Percentiles rank a stretch among this genome's conserved stretches.
Evolutionary conservation across 2,113 vertebrate species (phyloP).

Genomic region (zebrafish (Danio rerio)): DNA sequence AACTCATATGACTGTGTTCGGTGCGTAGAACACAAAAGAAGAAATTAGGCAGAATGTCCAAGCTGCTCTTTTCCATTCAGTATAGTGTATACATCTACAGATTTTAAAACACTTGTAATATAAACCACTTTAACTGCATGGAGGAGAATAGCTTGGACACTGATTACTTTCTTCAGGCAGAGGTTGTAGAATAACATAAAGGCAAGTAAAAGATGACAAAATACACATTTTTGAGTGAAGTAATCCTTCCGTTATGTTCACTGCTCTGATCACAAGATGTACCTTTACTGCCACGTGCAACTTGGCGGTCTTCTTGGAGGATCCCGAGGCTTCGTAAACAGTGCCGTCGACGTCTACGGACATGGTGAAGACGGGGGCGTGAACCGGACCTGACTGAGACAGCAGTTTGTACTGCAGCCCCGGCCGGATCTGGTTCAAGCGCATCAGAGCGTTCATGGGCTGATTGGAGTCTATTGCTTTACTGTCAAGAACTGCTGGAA

Average conservation of each 20-base stretch:
- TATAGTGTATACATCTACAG: background rate
- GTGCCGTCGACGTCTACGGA: conserved; percentile 96
- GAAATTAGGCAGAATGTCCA: background rate
- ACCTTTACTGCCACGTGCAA: conserved; percentile 99
- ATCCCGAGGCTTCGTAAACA: conserved; percentile 94
- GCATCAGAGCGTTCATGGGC: conserved; percentile 98
- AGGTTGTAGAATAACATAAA: background rate
- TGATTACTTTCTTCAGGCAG: background rate
- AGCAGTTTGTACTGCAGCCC: conserved; percentile 98
- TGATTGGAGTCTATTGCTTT: conserved; percentile 98
- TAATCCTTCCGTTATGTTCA: background rate
- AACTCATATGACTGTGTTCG: background rate
- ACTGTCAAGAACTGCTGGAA: conserved; percentile 88
- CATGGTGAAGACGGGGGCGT: conserved; percentile 99
- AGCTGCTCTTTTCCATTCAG: background rate
- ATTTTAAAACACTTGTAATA: background rate
- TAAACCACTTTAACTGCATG: background rate
- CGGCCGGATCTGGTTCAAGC: conserved; percentile 97
- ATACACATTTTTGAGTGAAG: background rate
- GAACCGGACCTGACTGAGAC: conserved; percentile 97
- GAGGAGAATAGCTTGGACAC: background rate
- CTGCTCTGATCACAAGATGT: conserved; percentile 24
- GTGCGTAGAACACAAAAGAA: background rate
- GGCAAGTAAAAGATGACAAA: conserved; percentile 15
- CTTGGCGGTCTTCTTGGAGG: conserved; percentile 98